A percentile compares a stretch with the other conserved stretches of the same genome.
Conservation (phyloP, 2,888 invertebrate genomes). For the Autographa pulchrina region DNA sequence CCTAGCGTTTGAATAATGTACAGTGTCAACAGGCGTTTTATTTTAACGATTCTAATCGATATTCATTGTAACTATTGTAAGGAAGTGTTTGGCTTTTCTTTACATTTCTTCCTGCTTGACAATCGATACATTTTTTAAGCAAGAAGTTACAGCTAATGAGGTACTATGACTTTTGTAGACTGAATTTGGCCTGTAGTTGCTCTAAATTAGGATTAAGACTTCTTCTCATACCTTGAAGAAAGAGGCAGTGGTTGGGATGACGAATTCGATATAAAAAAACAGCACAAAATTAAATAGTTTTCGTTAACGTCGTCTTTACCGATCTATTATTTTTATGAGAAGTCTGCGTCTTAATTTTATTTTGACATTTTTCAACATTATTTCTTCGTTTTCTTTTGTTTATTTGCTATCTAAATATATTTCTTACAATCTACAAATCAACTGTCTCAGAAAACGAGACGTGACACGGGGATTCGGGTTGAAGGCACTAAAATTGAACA, state of each 20-base stretch:
- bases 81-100: not conserved
- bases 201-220: too few species aligned
- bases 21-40: conserved; percentile 51
- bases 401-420: conserved; percentile 28
- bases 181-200: too few species aligned
- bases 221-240: too few species aligned
- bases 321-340: too few species aligned
- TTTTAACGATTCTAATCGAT: conserved; percentile 49
- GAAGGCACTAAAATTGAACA: conserved; percentile 27
- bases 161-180: too few species aligned
- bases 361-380: not conserved
- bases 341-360: not conserved
- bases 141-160: too few species aligned
- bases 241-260: too few species aligned
- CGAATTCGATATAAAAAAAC: too few species aligned
- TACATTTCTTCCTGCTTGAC: not conserved
- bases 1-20: conserved; percentile 53
- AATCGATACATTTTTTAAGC: not conserved
- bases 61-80: conserved; percentile 12
- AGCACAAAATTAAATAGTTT: too few species aligned
- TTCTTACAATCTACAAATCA: conserved; percentile 15
- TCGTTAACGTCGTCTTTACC: too few species aligned
- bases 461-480: conserved; percentile 34
- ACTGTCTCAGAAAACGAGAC: conserved; percentile 32
- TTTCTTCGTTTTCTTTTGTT: conserved; percentile 18